Base-by-base conservation (phyloP, 2,888 invertebrate species). In the Sphinx pinastri region DNA sequence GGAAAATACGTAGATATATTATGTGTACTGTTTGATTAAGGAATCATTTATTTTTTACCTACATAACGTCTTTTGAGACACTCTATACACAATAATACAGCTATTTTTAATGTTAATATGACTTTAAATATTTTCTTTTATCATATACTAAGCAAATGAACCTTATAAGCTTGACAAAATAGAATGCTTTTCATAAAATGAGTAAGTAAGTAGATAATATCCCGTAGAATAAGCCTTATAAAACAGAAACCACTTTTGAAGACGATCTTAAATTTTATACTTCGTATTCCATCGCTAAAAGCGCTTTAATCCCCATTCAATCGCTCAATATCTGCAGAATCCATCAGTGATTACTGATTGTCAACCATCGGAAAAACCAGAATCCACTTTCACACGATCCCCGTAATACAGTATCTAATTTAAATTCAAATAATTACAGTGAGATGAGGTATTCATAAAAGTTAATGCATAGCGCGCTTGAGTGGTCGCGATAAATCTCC, bases 401-500 rank as follows among this genome's bases (percentile, higher is more conserved):
- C 47, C 54, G 54, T 54, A 19, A 19, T 25, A 49, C 7, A 63
- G 13, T 49, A 19, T 63, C 6, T 16, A 25, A 63, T 63, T 63
- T 47, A 49, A 60, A 49, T 13, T 49, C 49, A 13, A 49, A 47
- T 49, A 49, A 63, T 63, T 63, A 63, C 19, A 63, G 16, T 13
- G 19, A 63, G 63, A 63, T 60, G 45, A 60, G 19, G 19, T 25
- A 63, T 63, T 19, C 19, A 49, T 16, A 60, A 45, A 63, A 19
- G 63, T 63, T 49, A 63, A 63, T 63, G 19, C 19, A 12, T 47
- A 19, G 13, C 13, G 19, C 63, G 63, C 63, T 19, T 63, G 47
- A 49, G 16, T 47, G 19, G 19, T 6, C 47, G 47, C 19, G 7
- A 47, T 63, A 45, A 47, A 49, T 25, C 58, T 72, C 66, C 74